A percentile compares a stretch with the other conserved stretches of the same genome.
phyloP scores from a whole-genome alignment of 1,140 invertebrate species.

The Trinorchestia longiramus region DNA sequence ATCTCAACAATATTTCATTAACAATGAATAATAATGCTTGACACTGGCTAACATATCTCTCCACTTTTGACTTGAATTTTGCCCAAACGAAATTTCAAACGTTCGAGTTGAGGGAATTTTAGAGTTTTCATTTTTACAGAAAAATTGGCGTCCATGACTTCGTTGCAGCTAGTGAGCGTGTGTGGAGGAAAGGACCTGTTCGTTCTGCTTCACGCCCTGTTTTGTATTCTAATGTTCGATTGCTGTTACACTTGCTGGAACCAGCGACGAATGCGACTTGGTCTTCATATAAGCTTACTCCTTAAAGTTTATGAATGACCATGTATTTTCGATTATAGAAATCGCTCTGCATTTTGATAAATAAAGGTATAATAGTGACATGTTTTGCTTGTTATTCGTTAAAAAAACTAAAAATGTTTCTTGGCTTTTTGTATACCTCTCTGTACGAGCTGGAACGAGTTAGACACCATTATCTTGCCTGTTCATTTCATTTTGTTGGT shows the following conservation, averaged over 20 bases:
- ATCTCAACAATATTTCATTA: background rate
- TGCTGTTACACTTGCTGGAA: background rate
- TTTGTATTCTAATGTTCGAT: constrained; percentile 12
- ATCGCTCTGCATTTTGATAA: background rate
- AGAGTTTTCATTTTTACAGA: background rate
- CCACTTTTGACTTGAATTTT: background rate
- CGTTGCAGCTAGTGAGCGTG: constrained; percentile 8
- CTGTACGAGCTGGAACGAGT: background rate
- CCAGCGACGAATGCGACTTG: background rate
- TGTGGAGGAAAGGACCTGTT: background rate
- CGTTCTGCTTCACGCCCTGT: constrained; percentile 44
- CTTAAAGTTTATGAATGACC: background rate
- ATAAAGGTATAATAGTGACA: background rate
- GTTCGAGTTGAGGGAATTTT: background rate
- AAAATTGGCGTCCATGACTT: background rate
- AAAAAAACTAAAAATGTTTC: background rate
- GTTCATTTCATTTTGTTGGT: background rate
- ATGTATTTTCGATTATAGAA: background rate
- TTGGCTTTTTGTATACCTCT: background rate
- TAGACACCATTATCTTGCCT: background rate
- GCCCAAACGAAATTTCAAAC: background rate
- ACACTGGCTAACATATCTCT: background rate
- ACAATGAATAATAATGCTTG: background rate
- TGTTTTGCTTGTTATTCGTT: background rate
- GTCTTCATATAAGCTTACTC: background rate